Evolutionary conservation across 2,888 invertebrate genomes (phyloP).

Genomic region (Alsophila aescularia): DNA sequence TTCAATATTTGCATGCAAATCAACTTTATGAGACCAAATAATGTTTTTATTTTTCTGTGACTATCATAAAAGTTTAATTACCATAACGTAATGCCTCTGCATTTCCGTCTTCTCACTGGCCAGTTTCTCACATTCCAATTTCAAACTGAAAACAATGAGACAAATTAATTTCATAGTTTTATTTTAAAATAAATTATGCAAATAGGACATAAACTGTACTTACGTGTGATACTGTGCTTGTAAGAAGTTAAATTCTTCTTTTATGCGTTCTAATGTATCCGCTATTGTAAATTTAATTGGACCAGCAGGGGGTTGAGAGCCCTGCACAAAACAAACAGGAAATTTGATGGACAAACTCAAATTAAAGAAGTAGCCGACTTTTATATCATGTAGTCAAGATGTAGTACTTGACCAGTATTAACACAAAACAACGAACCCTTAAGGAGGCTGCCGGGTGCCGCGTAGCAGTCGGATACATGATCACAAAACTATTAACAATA

Average conservation of each 20-base stretch:
- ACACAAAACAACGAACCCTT: slow-evolving; percentile 82
- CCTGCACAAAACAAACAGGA: slow-evolving; percentile 77
- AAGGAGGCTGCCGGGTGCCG: slow-evolving; percentile 91
- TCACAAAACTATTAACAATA: slow-evolving; percentile 45
- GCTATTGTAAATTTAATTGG: slow-evolving; percentile 96
- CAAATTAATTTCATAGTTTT: slow-evolving; percentile 19
- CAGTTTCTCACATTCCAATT: slow-evolving; percentile 98
- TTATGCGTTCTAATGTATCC: slow-evolving; percentile 97
- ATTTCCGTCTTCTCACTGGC: slow-evolving; percentile 99
- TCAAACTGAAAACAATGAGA: slow-evolving; percentile 87
- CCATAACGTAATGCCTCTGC: slow-evolving; percentile 99
- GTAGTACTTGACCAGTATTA: slow-evolving; percentile 18
- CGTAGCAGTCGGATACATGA: slow-evolving; percentile 90
- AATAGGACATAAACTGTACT: slow-evolving; percentile 69
- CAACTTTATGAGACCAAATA: slow-evolving; percentile 39
- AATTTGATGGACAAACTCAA: slow-evolving; percentile 32
- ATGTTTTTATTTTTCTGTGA: slow-evolving; percentile 37
- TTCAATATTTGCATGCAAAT: slow-evolving; percentile 47
- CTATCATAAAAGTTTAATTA: slow-evolving; percentile 73
- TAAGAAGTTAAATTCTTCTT: slow-evolving; percentile 97
- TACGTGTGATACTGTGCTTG: slow-evolving; percentile 98
- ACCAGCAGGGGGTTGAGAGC: slow-evolving; percentile 93
- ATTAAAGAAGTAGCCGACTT: neutral
- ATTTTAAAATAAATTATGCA: slow-evolving; percentile 4
- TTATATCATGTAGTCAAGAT: neutral